Evolutionary conservation across 2,113 vertebrate species (phyloP).

Genomic region (Tachycineta bicolor): DNA sequence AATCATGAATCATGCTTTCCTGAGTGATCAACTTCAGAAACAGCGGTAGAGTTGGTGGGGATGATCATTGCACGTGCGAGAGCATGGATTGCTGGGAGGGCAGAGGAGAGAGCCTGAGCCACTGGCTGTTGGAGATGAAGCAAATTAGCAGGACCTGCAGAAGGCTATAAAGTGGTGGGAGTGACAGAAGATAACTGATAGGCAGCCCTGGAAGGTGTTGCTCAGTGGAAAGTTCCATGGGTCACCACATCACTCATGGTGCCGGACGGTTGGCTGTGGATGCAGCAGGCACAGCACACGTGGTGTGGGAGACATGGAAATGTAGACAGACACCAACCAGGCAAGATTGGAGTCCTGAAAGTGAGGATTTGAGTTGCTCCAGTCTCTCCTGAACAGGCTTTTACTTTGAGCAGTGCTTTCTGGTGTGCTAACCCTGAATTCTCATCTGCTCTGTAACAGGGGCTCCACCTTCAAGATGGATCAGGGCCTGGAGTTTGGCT

Average conservation of each 20-base stretch:
- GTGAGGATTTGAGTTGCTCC: background rate
- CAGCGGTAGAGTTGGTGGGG: background rate
- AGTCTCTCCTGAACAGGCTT: background rate
- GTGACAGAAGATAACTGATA: background rate
- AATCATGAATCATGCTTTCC: background rate
- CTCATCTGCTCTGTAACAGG: background rate
- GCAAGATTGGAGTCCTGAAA: background rate
- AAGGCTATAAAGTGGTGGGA: background rate
- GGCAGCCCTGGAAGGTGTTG: background rate
- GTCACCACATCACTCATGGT: background rate
- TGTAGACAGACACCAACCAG: background rate
- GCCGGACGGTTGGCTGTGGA: background rate
- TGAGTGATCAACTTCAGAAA: background rate
- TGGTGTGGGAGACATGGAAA: background rate
- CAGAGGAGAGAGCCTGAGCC: background rate
- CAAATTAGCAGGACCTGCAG: background rate
- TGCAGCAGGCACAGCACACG: rapidly evolving
- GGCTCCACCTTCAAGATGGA: background rate
- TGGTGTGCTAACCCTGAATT: background rate
- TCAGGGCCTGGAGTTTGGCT: background rate
- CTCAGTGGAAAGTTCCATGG: background rate
- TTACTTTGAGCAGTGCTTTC: background rate
- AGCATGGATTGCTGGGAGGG: background rate
- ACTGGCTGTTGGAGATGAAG: background rate
- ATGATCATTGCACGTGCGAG: background rate